Base-by-base conservation (phyloP, 2,888 invertebrate species). In the Drosophila testacea region DNA sequence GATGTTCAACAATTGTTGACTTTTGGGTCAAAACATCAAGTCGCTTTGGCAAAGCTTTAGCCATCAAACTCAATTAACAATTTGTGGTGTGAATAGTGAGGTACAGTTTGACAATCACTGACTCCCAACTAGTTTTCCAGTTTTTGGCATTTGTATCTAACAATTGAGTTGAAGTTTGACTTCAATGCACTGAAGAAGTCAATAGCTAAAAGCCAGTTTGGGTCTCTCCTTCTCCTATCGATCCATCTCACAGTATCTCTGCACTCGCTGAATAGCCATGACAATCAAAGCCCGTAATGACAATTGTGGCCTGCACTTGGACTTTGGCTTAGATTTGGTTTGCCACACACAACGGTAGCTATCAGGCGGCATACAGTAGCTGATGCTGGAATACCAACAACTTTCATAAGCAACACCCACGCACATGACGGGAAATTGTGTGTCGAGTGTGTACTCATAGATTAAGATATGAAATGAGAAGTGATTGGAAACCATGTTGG, bases 351-450 rank as follows among this genome's bases (percentile, higher is more conserved):
- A 72, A 46, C 56, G 60, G 46, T 22, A 50, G 57, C 55, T 42
- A 16, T 22, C 32, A 10, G 34, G 27, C 10, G 13, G 30, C 16
- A 38, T 36, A 30, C 52, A 9, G 57, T 41, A 73, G 52, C 65
- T 30, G 64, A 38, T 55, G 50, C 52, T 28, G 36, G 66, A 56
- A 52, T 36, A 51, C n/a, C 48, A 56, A 42, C 64, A 42, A 70
- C 77, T 77, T 79, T 70, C 77, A 74, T 64, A 74, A 56, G 63
- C 77, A 75, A 70, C 77, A 67, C 77, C 79, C 79, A 75, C 77
- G 62, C 76, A 41, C 4, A 16, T 27, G 42, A 11, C 47, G 7
- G 39, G 10, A 30, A 50, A 63, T 52, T 69, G 28, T 41, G 56
- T 63, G 69, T 34, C 36, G 69, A 62, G 79, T 75, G 54, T 44